phyloP scores from a whole-genome alignment of 2,888 invertebrate species.

The Charanyca ferruginea region DNA sequence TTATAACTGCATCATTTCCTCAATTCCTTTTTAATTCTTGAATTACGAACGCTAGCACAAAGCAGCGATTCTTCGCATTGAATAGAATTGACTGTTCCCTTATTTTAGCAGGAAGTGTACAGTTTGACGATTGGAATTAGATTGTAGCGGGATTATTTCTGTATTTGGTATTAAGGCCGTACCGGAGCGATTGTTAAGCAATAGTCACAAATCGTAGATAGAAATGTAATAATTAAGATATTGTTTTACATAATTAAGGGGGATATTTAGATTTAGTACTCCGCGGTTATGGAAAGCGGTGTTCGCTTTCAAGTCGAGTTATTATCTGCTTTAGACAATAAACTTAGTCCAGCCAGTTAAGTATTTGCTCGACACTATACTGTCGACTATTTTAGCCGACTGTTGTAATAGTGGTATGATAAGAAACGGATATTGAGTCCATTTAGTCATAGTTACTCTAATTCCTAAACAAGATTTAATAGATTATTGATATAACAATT shows the following conservation, averaged over 20 bases:
- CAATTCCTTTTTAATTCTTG: conserved; percentile 27
- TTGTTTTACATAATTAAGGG: conserved; percentile 78
- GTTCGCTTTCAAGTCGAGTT: conserved; percentile 66
- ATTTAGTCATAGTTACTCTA: conserved; percentile 27
- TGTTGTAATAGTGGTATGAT: conserved; percentile 19
- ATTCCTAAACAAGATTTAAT: conserved; percentile 8
- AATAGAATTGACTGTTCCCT: conserved; percentile 54
- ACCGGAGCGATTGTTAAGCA: conserved; percentile 51
- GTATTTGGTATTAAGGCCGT: conserved; percentile 61
- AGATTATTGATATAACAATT: conserved; percentile 18
- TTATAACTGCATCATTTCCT: conserved; percentile 32
- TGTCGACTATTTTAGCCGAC: conserved; percentile 17
- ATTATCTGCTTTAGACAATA: conserved; percentile 40
- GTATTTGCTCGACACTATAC: conserved; percentile 34
- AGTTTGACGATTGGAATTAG: conserved; percentile 58
- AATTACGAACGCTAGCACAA: conserved; percentile 24
- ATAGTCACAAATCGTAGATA: conserved; percentile 60
- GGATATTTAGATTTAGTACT: conserved; percentile 74
- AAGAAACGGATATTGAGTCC: conserved; percentile 26
- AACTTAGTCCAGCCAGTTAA: conserved; percentile 24
- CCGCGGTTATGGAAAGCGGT: conserved; percentile 73
- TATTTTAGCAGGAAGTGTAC: conserved; percentile 61
- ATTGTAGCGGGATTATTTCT: conserved; percentile 61
- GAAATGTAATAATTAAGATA: conserved; percentile 82
- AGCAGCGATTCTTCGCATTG: conserved; percentile 47